Evolutionary conservation across 2,797 vertebrate genomes (phyloP).

Genomic region (Cyprinodon diabolis): DNA sequence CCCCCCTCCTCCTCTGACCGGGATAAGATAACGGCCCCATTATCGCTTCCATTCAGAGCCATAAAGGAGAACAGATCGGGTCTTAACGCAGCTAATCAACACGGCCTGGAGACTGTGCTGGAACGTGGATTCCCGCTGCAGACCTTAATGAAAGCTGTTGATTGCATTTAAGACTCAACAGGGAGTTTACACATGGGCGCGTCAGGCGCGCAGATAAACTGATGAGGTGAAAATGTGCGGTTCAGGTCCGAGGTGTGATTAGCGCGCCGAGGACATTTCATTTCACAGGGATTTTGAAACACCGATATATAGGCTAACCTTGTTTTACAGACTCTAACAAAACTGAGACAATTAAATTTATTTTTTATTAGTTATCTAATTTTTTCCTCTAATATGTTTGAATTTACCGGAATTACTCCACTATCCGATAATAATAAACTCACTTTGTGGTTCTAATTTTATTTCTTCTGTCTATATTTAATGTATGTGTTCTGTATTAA

Average conservation of each 20-base stretch:
- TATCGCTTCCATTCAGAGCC: conserved; percentile 68
- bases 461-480: neutral
- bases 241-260: conserved; percentile 35
- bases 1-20: conserved; percentile 63
- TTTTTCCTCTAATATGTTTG: neutral
- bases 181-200: conserved; percentile 19
- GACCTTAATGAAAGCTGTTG: conserved; percentile 59
- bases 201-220: conserved; percentile 23
- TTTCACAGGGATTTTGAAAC: neutral
- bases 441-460: neutral
- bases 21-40: conserved; percentile 74
- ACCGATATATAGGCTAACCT: neutral
- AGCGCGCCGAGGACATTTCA: neutral
- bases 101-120: conserved; percentile 6
- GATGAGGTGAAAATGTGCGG: conserved; percentile 38
- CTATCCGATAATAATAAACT: neutral
- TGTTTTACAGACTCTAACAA: neutral
- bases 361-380: neutral
- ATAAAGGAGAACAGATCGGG: conserved; percentile 62
- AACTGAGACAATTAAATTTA: too few species aligned
- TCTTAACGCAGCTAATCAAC: conserved; percentile 68
- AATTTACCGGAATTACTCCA: neutral
- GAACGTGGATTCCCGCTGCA: conserved; percentile 67
- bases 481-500: neutral
- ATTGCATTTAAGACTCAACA: conserved; percentile 60